Conservation (phyloP, 2,888 invertebrate genomes). For the Cataglyphis rosenhaueri region DNA sequence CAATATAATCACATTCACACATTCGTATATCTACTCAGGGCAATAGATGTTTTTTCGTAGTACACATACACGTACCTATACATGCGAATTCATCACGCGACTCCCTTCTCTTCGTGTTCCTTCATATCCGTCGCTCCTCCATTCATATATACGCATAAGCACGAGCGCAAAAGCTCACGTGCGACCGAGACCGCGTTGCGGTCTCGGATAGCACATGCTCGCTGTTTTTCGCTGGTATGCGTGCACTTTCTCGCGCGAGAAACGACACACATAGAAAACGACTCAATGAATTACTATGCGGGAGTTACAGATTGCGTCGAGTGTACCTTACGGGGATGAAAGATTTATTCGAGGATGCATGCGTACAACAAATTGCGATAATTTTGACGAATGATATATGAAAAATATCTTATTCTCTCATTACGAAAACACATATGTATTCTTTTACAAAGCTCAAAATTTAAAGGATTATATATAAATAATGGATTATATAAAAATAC, state of each 20-base stretch:
- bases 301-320: conserved; percentile 29
- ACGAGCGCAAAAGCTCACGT: conserved; percentile 56
- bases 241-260: conserved; percentile 59
- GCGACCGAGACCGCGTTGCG: conserved; percentile 54
- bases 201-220: conserved; percentile 62
- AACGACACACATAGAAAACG: conserved; percentile 9
- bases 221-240: conserved; percentile 56
- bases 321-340: conserved; percentile 13
- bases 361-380: background rate
- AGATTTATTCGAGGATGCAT: conserved; percentile 37
- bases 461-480: background rate
- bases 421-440: background rate
- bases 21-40: conserved; percentile 14
- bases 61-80: conserved; percentile 35
- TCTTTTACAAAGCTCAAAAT: background rate
- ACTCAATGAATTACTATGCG: conserved; percentile 67
- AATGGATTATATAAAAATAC: too few relatives aligned
- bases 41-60: conserved; percentile 19
- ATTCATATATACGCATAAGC: conserved; percentile 72
- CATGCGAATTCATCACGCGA: conserved; percentile 76
- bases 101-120: conserved; percentile 67
- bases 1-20: background rate
- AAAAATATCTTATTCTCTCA: background rate
- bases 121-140: conserved; percentile 69
- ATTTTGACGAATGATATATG: background rate